A percentile compares a stretch with the other conserved stretches of the same genome.
Evolutionary conservation across 2,113 vertebrate genomes (phyloP).

Genomic region (Anhinga anhinga): DNA sequence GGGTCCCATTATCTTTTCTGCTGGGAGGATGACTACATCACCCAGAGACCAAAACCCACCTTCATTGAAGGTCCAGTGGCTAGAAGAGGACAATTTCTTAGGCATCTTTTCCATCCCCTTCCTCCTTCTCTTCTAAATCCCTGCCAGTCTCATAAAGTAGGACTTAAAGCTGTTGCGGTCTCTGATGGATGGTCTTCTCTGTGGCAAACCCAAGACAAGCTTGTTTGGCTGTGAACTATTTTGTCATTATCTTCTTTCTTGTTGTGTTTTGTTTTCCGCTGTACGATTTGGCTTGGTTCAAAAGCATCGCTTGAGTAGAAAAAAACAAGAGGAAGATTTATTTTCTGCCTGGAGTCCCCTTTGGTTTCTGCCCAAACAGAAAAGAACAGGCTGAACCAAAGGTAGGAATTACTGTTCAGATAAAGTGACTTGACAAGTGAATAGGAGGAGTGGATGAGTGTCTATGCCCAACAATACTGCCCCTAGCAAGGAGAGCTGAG

Average conservation of each 20-base stretch:
- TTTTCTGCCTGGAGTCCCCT: neutral
- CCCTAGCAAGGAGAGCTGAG: neutral
- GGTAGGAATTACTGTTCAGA: neutral
- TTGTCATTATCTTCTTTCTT: neutral
- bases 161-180: neutral
- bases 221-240: neutral
- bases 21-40: neutral
- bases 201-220: neutral
- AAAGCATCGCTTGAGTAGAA: neutral
- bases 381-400: slow-evolving; percentile 40
- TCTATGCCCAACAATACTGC: fast-evolving
- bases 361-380: slow-evolving; percentile 12
- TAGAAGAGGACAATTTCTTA: neutral
- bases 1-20: neutral
- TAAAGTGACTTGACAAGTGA: neutral
- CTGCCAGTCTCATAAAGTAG: neutral
- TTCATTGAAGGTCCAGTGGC: neutral
- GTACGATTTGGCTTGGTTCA: neutral
- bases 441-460: neutral
- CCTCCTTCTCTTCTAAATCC: neutral
- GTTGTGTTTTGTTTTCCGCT: neutral
- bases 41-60: neutral
- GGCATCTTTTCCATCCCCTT: neutral
- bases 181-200: neutral
- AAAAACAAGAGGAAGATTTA: neutral